Conservation (phyloP, 2,113 vertebrate genomes). For the Clupea harengus region DNA sequence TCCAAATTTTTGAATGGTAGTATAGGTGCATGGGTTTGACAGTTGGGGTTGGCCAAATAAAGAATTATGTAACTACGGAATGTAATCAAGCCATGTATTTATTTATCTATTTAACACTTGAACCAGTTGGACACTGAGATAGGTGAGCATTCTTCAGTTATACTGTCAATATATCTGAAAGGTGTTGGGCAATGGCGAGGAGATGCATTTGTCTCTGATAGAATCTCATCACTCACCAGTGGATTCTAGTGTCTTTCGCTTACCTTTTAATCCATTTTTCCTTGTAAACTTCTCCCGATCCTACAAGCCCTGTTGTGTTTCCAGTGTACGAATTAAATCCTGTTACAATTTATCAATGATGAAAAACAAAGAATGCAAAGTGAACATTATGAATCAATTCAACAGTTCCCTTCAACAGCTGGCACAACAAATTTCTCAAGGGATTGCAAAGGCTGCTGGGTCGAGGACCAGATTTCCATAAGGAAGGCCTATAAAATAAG, state of each 20-base stretch:
- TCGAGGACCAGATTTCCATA: not conserved
- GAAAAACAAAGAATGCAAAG: conserved; percentile 25
- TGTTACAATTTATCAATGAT: conserved; percentile 66
- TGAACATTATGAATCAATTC: conserved; percentile 29
- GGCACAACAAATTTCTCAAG: not conserved
- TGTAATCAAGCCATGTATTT: not conserved
- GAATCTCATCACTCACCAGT: not conserved
- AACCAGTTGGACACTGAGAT: not conserved
- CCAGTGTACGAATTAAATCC: conserved; percentile 87
- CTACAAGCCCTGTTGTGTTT: conserved; percentile 79
- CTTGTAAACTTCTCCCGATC: conserved; percentile 80
- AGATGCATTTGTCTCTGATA: not conserved
- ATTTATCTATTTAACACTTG: too few relatives aligned
- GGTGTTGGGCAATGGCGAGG: not conserved
- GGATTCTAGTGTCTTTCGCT: conserved; percentile 36
- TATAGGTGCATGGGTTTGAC: not conserved
- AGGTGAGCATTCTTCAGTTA: not conserved
- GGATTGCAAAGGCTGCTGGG: conserved; percentile 60
- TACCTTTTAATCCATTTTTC: conserved; percentile 88
- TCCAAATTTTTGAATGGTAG: too few relatives aligned
- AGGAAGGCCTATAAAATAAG: not conserved
- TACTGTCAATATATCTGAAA: not conserved
- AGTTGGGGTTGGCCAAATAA: not conserved
- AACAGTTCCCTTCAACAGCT: not conserved
- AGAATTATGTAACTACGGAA: too few relatives aligned